Base-by-base conservation (phyloP, 2,888 invertebrate genomes). In the Tuberolachnus salignus region DNA sequence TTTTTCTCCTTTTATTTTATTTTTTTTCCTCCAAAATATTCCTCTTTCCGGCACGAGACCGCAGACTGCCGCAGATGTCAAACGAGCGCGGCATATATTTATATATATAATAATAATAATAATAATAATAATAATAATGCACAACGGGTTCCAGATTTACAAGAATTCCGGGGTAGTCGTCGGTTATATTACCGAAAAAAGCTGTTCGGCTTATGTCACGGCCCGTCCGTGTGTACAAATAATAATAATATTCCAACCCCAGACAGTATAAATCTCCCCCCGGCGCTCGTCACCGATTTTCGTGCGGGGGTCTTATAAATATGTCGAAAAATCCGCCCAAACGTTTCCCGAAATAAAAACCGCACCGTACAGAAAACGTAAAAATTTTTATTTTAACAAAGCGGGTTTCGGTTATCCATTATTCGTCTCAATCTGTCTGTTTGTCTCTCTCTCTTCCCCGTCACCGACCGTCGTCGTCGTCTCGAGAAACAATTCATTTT, bases 251-350 rank as follows among this genome's bases (percentile, higher is more conserved):
- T n/a, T 63, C 51, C 73, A 73, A 73, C 73, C 73, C 73, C 53
- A 72, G n/a, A n/a, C n/a, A n/a, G 14, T 53, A 75, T 75, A 75
- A 75, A 75, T 81, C 80, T 78, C 81, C 78, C 80, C 78, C 74
- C 69, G n/a, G n/a, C n/a, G n/a, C n/a, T n/a, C n/a, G n/a, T n/a
- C n/a, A n/a, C n/a, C n/a, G 71, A 64, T 72, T 78, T 70, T 74
- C 74, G 69, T n/a, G n/a, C n/a, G n/a, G n/a, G n/a, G 80, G 69
- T 80, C 80, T 71, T 81, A 82, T 82, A 82, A 82, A 82, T 82
- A 82, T 82, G 82, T 81, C 82, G 80, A n/a, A 81, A 57, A 81
- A 80, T 81, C 81, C 42, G 73, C 73, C 42, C n/a, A 63, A 73
- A 63, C n/a, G 73, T 73, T 73, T 73, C 73, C 73, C 53, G 73